phyloP scores from a whole-genome alignment of 2,113 vertebrate species.

The Pantherophis guttatus region DNA sequence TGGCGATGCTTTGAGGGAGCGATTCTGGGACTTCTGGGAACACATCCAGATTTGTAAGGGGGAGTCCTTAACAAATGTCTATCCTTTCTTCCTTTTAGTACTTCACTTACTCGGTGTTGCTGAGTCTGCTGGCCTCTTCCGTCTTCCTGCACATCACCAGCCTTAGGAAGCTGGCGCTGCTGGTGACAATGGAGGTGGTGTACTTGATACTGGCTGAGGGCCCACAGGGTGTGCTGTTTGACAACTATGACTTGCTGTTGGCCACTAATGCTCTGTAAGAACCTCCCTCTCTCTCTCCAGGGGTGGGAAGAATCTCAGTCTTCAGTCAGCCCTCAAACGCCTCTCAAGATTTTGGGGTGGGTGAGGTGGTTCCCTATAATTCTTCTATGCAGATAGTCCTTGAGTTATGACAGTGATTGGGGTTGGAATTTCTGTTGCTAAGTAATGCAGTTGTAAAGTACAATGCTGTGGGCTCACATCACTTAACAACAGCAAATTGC shows the following conservation, averaged over 20 bases:
- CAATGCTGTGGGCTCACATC: not conserved
- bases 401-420: not conserved
- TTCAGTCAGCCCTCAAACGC: not conserved
- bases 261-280: constrained; percentile 91
- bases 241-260: constrained; percentile 93
- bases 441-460: not conserved
- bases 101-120: constrained; percentile 88
- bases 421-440: not conserved
- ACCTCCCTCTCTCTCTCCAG: not conserved
- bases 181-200: constrained; percentile 84
- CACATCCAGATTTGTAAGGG: not conserved
- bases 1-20: not conserved
- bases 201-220: constrained; percentile 91
- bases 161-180: constrained; percentile 90
- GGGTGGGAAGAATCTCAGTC: not conserved
- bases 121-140: constrained; percentile 92
- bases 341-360: not conserved
- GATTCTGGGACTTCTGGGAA: not conserved
- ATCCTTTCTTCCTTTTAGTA: constrained; percentile 71
- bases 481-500: not conserved
- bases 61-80: not conserved
- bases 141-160: constrained; percentile 98
- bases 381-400: not conserved
- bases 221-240: constrained; percentile 86
- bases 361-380: not conserved